Evolutionary conservation across 1,140 invertebrate genomes (phyloP).

Genomic region (Himalopsyche phryganea): DNA sequence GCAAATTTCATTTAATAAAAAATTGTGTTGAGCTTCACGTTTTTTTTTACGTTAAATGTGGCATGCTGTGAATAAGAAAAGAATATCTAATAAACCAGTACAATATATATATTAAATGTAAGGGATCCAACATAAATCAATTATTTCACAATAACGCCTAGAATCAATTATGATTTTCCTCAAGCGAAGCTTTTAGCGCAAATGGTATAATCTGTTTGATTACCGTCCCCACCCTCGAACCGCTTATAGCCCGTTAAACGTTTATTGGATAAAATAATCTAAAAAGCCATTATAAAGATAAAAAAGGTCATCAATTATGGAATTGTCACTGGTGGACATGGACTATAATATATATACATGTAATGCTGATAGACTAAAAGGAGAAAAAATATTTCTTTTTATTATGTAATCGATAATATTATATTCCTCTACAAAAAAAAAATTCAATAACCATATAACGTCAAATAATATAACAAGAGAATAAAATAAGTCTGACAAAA

Average conservation of each 20-base stretch:
- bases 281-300: constrained; percentile 29
- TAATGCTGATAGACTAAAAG: background rate
- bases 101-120: no score
- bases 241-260: constrained; percentile 16
- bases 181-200: constrained; percentile 20
- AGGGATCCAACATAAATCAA: background rate
- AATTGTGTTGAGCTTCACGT: no score
- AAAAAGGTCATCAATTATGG: constrained; percentile 31
- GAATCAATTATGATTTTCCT: constrained; percentile 30
- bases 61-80: no score
- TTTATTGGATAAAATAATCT: constrained; percentile 22
- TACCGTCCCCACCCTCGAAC: background rate
- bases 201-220: constrained; percentile 23
- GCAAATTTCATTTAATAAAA: no score
- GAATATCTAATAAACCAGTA: no score
- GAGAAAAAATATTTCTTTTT: background rate
- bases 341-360: constrained; percentile 21
- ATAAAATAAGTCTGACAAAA: no score
- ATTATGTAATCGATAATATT: no score
- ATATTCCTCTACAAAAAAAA: no score
- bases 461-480: no score
- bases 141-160: background rate
- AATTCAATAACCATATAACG: no score
- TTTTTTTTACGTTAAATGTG: no score
- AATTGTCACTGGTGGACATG: constrained; percentile 21